Evolutionary conservation across 2,113 vertebrate genomes (phyloP), one percentile per base, ranked within the genome.

Genomic region (Anseranas semipalmata): DNA sequence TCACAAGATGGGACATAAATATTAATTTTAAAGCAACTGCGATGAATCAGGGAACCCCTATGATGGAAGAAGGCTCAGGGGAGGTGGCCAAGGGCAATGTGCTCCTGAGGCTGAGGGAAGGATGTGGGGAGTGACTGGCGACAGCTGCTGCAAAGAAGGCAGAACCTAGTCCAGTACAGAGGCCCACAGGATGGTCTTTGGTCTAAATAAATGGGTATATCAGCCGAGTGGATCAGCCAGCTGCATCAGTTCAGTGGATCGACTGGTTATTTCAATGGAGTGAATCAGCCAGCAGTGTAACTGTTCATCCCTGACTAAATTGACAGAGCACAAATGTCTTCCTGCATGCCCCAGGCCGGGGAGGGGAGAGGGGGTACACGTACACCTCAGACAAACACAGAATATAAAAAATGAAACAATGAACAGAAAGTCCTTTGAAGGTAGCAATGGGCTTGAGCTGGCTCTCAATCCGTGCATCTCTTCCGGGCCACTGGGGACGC

Each of bases 281-380:
- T 73, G 41, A 88, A 60, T 15, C 19, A 68, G 79, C 5, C 43
- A 68, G 5, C 20, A 72, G 58, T 48, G 63, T 65, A 72, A 53
- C 22, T 43, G 7, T 22, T 93, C 35, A 32, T 30, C 13, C 33
- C 12, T 8, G 25, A 73, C 13, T 37, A 68, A 76, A 72, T 27
- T 15, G 35, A 59, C 83, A 73, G 43, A 24, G 20, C 39, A 6
- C 9, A 86, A 37, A 78, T 19, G 6, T 85, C 41, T 77, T 94
- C 21, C 37, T 50, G 28, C 12, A 50, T 0, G 0, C 35, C 30
- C 19, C 0, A 0, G 21, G 58, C 3, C 15, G 48, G 68, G 24
- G 46, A 0, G 2, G 9, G 6, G 7, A 37, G 39, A 30, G 35
- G n/a, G n/a, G 3, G 6, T 19, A 22, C 43, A 56, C 6, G 21